phyloP scores from a whole-genome alignment of 2,888 invertebrate species.

The Drosophila sordidula region DNA sequence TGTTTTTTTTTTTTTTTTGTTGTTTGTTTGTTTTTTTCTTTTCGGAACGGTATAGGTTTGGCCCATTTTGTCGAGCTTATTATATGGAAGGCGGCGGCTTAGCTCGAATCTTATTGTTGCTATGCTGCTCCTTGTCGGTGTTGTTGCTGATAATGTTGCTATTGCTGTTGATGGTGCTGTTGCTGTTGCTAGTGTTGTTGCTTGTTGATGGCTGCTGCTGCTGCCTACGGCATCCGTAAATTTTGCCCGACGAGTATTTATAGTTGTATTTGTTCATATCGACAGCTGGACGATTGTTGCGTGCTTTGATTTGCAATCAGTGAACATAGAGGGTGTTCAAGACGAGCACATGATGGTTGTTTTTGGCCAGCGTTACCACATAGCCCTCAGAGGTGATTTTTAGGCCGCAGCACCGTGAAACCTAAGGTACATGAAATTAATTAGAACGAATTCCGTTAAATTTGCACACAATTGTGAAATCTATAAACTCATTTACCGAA shows the following conservation, averaged over 20 bases:
- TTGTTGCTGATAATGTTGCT: slow-evolving; percentile 43
- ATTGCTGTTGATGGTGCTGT: slow-evolving; percentile 32
- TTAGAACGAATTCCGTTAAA: no score
- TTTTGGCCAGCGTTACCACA: slow-evolving; percentile 98
- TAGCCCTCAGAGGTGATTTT: slow-evolving; percentile 99
- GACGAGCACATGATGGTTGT: slow-evolving; percentile 99
- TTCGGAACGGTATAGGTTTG: slow-evolving; percentile 18
- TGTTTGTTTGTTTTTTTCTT: not conserved
- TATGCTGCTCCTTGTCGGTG: slow-evolving; percentile 31
- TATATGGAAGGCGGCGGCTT: slow-evolving; percentile 30
- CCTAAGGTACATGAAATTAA: slow-evolving; percentile 86
- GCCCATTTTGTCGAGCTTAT: slow-evolving; percentile 17
- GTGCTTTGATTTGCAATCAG: slow-evolving; percentile 88
- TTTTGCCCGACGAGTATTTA: slow-evolving; percentile 74
- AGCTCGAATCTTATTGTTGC: slow-evolving; percentile 46
- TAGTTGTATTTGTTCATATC: slow-evolving; percentile 74
- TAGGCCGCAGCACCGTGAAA: slow-evolving; percentile 98
- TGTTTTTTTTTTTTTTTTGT: slow-evolving; percentile 2
- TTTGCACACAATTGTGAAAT: no score
- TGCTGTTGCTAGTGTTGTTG: slow-evolving; percentile 41
- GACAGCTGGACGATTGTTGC: slow-evolving; percentile 75
- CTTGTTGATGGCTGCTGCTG: slow-evolving; percentile 43
- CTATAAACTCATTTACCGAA: no score
- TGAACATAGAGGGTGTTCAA: slow-evolving; percentile 96
- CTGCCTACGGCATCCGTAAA: slow-evolving; percentile 65